Conservation (phyloP, 2,113 vertebrate genomes). For the Xenopus laevis region DNA sequence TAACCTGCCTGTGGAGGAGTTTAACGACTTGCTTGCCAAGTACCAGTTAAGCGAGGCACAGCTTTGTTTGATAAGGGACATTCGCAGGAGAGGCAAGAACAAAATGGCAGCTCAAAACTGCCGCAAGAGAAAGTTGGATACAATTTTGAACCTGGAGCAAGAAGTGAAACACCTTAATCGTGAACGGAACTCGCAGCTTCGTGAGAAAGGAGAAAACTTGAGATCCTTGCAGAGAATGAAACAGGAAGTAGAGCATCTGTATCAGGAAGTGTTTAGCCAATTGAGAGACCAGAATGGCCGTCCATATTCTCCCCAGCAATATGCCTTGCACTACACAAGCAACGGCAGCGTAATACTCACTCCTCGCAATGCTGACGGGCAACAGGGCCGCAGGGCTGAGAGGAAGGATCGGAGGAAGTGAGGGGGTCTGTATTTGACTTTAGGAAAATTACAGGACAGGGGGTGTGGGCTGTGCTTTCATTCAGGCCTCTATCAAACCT, state of each 20-base stretch:
- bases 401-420: slow-evolving; percentile 97
- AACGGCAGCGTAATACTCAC: slow-evolving; percentile 87
- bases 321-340: slow-evolving; percentile 84
- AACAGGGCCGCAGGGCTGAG: slow-evolving; percentile 80
- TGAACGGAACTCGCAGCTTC: slow-evolving; percentile 85
- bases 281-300: slow-evolving; percentile 89
- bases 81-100: slow-evolving; percentile 92
- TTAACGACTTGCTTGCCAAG: slow-evolving; percentile 96
- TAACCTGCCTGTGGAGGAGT: slow-evolving; percentile 95
- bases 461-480: slow-evolving; percentile 48
- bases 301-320: slow-evolving; percentile 87
- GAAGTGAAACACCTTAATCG: slow-evolving; percentile 90
- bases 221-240: slow-evolving; percentile 94
- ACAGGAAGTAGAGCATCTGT: slow-evolving; percentile 92
- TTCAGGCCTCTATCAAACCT: slow-evolving; percentile 70
- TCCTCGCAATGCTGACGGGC: slow-evolving; percentile 72
- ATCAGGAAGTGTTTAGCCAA: slow-evolving; percentile 90
- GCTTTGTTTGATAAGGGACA: slow-evolving; percentile 93
- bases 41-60: slow-evolving; percentile 92
- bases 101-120: slow-evolving; percentile 98
- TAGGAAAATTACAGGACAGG: slow-evolving; percentile 40
- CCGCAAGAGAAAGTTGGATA: slow-evolving; percentile 95
- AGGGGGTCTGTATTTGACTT: slow-evolving; percentile 41
- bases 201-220: slow-evolving; percentile 92
- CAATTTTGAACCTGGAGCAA: slow-evolving; percentile 93